phyloP scores from a whole-genome alignment of 2,797 vertebrate species.

The Gymnodraco acuticeps region DNA sequence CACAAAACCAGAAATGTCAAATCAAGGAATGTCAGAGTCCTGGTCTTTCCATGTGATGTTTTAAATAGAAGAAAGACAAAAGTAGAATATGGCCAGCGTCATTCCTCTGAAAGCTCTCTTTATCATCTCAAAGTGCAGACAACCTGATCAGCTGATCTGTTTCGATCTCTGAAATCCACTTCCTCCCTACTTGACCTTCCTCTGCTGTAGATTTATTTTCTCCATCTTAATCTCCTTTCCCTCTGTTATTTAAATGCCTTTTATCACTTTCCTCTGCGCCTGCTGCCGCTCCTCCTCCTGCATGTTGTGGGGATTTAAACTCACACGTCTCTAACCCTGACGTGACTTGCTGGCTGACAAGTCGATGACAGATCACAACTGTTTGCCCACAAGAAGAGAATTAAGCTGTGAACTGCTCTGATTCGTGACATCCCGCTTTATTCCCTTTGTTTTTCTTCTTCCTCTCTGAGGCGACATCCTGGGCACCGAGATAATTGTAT shows the following conservation, averaged over 20 bases:
- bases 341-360: conserved; percentile 63
- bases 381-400: conserved; percentile 27
- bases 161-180: conserved; percentile 9
- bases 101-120: neutral
- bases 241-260: conserved; percentile 26
- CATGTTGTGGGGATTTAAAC: conserved; percentile 49
- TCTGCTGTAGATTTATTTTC: conserved; percentile 10
- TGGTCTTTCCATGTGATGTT: too few species aligned
- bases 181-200: conserved; percentile 12
- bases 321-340: conserved; percentile 66
- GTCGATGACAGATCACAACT: conserved; percentile 34
- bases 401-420: conserved; percentile 14
- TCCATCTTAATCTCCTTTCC: conserved; percentile 55
- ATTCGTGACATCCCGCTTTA: conserved; percentile 34
- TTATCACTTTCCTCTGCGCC: conserved; percentile 27
- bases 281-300: conserved; percentile 44
- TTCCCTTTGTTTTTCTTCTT: conserved; percentile 22
- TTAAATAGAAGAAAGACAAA: too few species aligned
- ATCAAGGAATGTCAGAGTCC: too few species aligned
- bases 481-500: conserved; percentile 69
- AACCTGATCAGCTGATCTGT: conserved; percentile 15
- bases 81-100: neutral
- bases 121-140: conserved; percentile 42
- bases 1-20: neutral
- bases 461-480: conserved; percentile 52